These are phyloP conservation scores for Paratilapia polleni DNA, from an alignment of 2,113 vertebrate species.

Conservation along the genomic window DNA sequence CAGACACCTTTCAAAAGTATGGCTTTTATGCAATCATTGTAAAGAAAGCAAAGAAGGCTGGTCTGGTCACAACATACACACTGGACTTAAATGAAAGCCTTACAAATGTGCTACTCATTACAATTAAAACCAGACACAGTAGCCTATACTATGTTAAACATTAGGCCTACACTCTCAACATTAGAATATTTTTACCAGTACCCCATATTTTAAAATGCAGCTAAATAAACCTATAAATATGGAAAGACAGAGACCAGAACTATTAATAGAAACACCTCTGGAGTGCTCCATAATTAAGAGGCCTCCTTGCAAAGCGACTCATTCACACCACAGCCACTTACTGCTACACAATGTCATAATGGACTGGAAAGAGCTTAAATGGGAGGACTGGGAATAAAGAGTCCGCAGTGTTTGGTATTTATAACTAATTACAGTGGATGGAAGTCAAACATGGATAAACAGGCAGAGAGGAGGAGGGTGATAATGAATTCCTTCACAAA, in stretches of 20 bases:
- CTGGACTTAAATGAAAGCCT: not conserved
- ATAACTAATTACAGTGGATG: not conserved
- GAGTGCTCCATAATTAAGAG: constrained; percentile 41
- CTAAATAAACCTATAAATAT: not conserved
- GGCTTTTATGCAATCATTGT: not conserved
- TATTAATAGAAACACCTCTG: constrained; percentile 39
- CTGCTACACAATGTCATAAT: not conserved
- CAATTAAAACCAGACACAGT: too few species aligned
- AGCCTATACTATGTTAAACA: not conserved
- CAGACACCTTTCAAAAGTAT: too few species aligned
- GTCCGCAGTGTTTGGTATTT: not conserved
- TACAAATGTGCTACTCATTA: not conserved
- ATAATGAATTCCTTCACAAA: constrained; percentile 8
- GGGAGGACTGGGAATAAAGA: not conserved
- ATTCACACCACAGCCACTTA: constrained; percentile 21
- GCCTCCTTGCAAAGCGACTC: constrained; percentile 14
- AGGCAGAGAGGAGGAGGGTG: not conserved
- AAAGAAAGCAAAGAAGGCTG: not conserved
- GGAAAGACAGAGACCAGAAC: not conserved
- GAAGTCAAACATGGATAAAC: not conserved
- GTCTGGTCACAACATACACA: not conserved
- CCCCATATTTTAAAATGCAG: not conserved
- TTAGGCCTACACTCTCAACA: not conserved
- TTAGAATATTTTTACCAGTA: not conserved
- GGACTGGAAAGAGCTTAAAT: not conserved